These are phyloP conservation scores for Bembecia ichneumoniformis DNA, from an alignment of 2,888 invertebrate species.

Conservation along the genomic window DNA sequence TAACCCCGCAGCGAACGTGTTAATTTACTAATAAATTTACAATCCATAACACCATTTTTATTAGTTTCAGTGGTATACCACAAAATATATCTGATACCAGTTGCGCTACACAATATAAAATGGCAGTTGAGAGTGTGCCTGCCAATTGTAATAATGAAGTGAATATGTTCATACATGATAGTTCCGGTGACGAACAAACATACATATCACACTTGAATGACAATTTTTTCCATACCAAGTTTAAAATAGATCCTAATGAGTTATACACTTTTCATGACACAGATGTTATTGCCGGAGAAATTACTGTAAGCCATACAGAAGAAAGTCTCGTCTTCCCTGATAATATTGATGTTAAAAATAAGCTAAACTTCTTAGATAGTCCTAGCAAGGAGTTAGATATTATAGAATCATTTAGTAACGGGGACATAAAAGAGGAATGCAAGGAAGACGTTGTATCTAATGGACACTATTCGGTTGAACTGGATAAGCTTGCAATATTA, in stretches of 20 bases:
- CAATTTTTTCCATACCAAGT: slow-evolving; percentile 59
- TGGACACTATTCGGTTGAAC: slow-evolving; percentile 40
- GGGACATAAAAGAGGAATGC: slow-evolving; percentile 39
- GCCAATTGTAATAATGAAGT: slow-evolving; percentile 51
- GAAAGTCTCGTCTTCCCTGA: slow-evolving; percentile 54
- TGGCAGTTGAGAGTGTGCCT: slow-evolving; percentile 62
- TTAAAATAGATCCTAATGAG: slow-evolving; percentile 67
- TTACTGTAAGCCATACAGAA: slow-evolving; percentile 64
- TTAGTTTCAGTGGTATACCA: slow-evolving; percentile 65
- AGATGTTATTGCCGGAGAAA: slow-evolving; percentile 62
- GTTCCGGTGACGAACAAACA: slow-evolving; percentile 53
- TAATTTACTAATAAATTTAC: too few relatives aligned
- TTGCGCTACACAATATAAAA: slow-evolving; percentile 66
- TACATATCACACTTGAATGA: slow-evolving; percentile 60
- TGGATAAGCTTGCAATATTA: slow-evolving; percentile 12
- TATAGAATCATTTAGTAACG: slow-evolving; percentile 41
- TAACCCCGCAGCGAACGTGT: too few relatives aligned
- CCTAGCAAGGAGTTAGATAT: slow-evolving; percentile 45
- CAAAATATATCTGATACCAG: slow-evolving; percentile 67
- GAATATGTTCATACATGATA: slow-evolving; percentile 58
- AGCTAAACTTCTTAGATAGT: slow-evolving; percentile 32
- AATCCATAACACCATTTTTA: slow-evolving; percentile 5
- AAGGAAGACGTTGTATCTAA: slow-evolving; percentile 41
- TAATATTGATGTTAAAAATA: slow-evolving; percentile 39
- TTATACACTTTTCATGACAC: slow-evolving; percentile 67